Evolutionary conservation across 2,888 invertebrate genomes (phyloP).

Genomic region (Lymantria dispar): DNA sequence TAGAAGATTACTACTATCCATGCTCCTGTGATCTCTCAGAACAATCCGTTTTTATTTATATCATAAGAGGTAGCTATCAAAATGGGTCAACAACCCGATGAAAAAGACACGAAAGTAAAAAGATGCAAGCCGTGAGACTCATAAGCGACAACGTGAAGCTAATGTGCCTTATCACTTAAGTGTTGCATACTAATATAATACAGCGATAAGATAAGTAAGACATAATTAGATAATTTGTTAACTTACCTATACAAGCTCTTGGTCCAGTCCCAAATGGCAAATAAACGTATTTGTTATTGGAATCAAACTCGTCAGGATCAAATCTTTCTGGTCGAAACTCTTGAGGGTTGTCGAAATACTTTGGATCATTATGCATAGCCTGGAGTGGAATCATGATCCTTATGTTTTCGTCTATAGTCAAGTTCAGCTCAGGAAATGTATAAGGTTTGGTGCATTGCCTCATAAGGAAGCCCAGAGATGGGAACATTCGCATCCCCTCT

Average conservation of each 20-base stretch:
- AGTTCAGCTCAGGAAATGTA: constrained; percentile 21
- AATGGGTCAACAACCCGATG: too few species aligned
- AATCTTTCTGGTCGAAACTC: constrained; percentile 36
- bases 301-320: constrained; percentile 19
- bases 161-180: too few species aligned
- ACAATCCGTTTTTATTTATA: too few species aligned
- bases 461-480: constrained; percentile 37
- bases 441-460: constrained; percentile 33
- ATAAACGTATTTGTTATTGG: constrained; percentile 22
- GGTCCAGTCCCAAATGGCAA: constrained; percentile 35
- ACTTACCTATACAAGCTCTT: constrained; percentile 32
- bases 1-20: too few species aligned
- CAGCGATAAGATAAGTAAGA: too few species aligned
- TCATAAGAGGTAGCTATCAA: too few species aligned
- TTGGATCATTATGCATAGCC: constrained; percentile 21
- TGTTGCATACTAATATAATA: too few species aligned
- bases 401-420: constrained; percentile 19
- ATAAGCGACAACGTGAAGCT: too few species aligned
- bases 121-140: too few species aligned
- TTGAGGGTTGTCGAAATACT: constrained; percentile 32
- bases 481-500: constrained; percentile 42
- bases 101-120: too few species aligned
- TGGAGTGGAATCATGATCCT: constrained; percentile 26
- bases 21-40: too few species aligned
- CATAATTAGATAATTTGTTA: not conserved